Base-by-base conservation (phyloP, 2,888 invertebrate species). In the Lycocerus yunnanus region DNA sequence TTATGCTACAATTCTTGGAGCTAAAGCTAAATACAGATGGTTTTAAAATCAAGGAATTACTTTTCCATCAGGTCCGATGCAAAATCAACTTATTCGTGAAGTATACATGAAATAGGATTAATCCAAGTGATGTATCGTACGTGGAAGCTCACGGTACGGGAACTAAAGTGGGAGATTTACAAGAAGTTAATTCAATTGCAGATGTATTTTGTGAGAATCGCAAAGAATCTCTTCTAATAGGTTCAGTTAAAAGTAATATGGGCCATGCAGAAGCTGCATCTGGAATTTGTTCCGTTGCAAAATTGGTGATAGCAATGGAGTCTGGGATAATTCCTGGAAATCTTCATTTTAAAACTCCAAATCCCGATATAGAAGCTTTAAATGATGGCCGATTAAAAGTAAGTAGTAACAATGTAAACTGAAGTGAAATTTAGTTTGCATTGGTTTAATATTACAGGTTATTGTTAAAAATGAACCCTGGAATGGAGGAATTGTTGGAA, bases 121-220 rank as follows among this genome's bases (percentile, higher is more conserved):
- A 94, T 81, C 98, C 99, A 4, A 86, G 89, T 68, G 93, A 95
- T 71, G 95, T 99, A 0, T 89, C 88, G 3, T 99, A 98, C 87
- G 94, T 99, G 1, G 99, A 99, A 88, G 97, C 98, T 69, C 99
- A 99, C 88, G 99, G 99, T 71, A 99, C 99, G 15, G 99, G 99
- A 74, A 99, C 99, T 10, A 98, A 98, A 90, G 93, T 92, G 78
- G 98, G 99, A 13, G 99, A 99, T 89, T 98, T 98, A 0, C 96
- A 98, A 86, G 99, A 99, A 89, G 93, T 97, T 3, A 97, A 98
- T 86, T 94, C 97, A 0, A 97, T 99, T 80, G 94, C 95, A 0
- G 95, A 97, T 78, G 90, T 96, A 76, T 97, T 97, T 88, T 97
- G 97, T 88, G 92, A 93, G 85, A 93, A 92, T 78, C 91, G 97